Evolutionary conservation across 2,113 vertebrate species (phyloP).

Genomic region (Phoxinus phoxinus): DNA sequence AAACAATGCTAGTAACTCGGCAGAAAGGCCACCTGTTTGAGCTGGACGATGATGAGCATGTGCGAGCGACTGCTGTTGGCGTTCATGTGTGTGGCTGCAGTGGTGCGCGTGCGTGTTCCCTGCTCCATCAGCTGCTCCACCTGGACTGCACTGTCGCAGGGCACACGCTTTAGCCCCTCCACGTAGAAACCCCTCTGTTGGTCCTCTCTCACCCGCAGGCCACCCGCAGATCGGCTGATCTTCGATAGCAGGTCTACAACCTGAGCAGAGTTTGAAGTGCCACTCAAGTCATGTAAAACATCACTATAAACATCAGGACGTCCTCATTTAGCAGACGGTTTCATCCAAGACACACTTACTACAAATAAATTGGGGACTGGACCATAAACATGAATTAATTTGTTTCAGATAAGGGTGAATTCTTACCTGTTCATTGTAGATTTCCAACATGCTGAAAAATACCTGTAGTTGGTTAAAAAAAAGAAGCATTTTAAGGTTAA

Average conservation of each 20-base stretch:
- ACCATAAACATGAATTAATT: neutral
- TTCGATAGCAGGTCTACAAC: slow-evolving; percentile 84
- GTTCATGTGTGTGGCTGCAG: slow-evolving; percentile 84
- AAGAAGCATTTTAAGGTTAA: neutral
- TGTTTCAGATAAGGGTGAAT: neutral
- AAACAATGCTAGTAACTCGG: neutral
- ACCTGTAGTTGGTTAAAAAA: slow-evolving; percentile 69
- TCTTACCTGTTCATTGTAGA: slow-evolving; percentile 87
- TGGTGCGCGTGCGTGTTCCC: slow-evolving; percentile 84
- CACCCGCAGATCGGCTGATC: slow-evolving; percentile 72
- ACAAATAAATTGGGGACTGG: neutral
- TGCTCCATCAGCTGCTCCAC: slow-evolving; percentile 88
- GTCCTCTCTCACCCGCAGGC: slow-evolving; percentile 84
- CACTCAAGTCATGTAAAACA: neutral
- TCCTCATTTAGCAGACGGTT: neutral
- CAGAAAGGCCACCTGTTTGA: slow-evolving; percentile 51
- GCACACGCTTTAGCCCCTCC: slow-evolving; percentile 82
- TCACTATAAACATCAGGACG: neutral
- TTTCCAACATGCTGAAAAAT: slow-evolving; percentile 90
- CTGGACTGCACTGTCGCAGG: slow-evolving; percentile 81
- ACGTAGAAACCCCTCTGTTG: slow-evolving; percentile 87
- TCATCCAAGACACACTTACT: neutral
- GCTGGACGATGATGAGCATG: slow-evolving; percentile 86
- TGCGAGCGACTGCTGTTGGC: slow-evolving; percentile 89
- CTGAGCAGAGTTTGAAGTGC: slow-evolving; percentile 61